Evolutionary conservation across 1,140 invertebrate species (phyloP), one percentile per base, ranked within the genome.

Genomic region (Charaxes varanes): DNA sequence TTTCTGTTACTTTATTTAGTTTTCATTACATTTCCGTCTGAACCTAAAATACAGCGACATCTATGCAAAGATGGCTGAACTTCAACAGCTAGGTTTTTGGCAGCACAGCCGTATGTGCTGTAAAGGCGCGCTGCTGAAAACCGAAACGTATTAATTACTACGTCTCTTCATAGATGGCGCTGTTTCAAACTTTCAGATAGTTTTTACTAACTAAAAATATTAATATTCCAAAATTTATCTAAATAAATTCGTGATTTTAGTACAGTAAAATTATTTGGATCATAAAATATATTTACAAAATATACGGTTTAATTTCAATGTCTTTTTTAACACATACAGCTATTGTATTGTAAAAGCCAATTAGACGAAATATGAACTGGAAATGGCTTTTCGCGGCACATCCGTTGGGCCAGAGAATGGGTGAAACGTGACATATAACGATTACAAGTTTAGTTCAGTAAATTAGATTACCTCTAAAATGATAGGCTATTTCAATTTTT

Each of bases 131-230:
- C n/a, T 28, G 2, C 27, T 6, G 13, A 28, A 15, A 28, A 21
- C 10, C 10, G 21, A 23, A 34, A 12, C n/a, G 11, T 22, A 6
- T 6, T 22, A 8, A 13, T 2, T 22, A 5, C 4, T 22, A 5
- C 14, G 2, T 34, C 6, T 5, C 14, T 0, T n/a, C 18, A 34
- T n/a, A 34, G 32, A 34, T 34, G 32, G 32, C 32, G 32, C 32
- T 34, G 17, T 21, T 13, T 7, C 8, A 12, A 6, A 33, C 0
- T 33, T 19, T 33, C n/a, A n/a, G n/a, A n/a, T n/a, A n/a, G n/a
- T n/a, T n/a, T 6, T 27, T 4, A 13, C 1, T 3, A 6, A 3
- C 5, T 6, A 27, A 13, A 27, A 13, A 27, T 24, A 8, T 24
- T 24, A n/a, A 24, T 1, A 24, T n/a, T n/a, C n/a, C n/a, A n/a